Evolutionary conservation across 2,888 invertebrate genomes (phyloP), one percentile per base, ranked within the genome.

Genomic region (Dasypolia templi): DNA sequence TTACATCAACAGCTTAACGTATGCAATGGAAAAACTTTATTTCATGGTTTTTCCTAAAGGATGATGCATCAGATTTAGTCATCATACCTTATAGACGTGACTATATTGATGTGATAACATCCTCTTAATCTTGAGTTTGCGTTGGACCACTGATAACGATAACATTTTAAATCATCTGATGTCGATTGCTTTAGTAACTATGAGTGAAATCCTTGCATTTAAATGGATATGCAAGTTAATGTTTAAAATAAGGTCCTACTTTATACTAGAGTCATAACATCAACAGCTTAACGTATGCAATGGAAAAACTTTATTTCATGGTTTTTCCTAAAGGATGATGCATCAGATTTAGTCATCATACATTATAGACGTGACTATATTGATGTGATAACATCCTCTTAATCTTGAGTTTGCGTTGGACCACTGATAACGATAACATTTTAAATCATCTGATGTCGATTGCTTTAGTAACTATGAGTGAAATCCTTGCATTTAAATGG

Each of bases 301-400:
- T n/a, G n/a, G n/a, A n/a, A n/a, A n/a, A n/a, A n/a, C n/a, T n/a
- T n/a, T n/a, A n/a, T n/a, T n/a, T n/a, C n/a, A n/a, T n/a, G n/a
- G n/a, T n/a, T n/a, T n/a, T n/a, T n/a, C n/a, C n/a, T n/a, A n/a
- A n/a, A n/a, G n/a, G n/a, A n/a, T n/a, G n/a, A n/a, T n/a, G n/a
- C n/a, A n/a, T n/a, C 56, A 46, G 19, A 58, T 55, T 81, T 82
- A 82, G n/a, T 79, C 78, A 82, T n/a, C 68, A 61, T 65, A 61
- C 29, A 2, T 19, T 51, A 46, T 22, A 82, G 63, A 67, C 46
- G 56, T 77, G 77, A 67, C 71, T 66, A 58, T 6, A 12, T 39
- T 58, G 59, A 53, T 53, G 22, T 55, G 70, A 76, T 58, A 81
- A 35, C 39, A 49, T n/a, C 22, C 9, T 61, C 42, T 1, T 53